Evolutionary conservation across 2,888 invertebrate genomes (phyloP), one percentile per base, ranked within the genome.

Genomic region (Horisme vitalbata): DNA sequence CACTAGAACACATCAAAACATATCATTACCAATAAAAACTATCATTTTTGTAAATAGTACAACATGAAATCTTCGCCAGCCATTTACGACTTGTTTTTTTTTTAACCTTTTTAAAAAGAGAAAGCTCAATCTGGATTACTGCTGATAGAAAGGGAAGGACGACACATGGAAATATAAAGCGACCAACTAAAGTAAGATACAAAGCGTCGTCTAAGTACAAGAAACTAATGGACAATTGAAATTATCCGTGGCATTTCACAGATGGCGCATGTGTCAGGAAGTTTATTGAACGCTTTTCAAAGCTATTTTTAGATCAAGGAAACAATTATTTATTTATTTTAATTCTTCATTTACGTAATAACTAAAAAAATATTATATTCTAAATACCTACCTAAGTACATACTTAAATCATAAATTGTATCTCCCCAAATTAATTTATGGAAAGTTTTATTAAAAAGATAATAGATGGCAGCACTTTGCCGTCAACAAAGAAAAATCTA

Each of bases 251-350:
- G 30, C 61, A 46, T 33, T 59, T 63, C 63, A 68, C 67, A 75
- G 75, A 74, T 76, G 75, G 86, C 86, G 86, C 86, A 83, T 83
- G 83, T 80, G 82, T 83, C 75, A 71, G 62, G 66, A 71, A 77
- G 68, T 82, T 79, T 87, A 84, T 84, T 83, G 85, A 87, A 79
- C 86, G 84, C 75, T 72, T 72, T 63, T n/a, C n/a, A n/a, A n/a
- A n/a, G 55, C 79, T 86, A 83, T 84, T 81, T 84, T 79, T 86
- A 82, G 82, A 50, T 23, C 21, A 14, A 11, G 11, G 1, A 13
- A 23, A 24, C 1, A 10, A 10, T 11, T 4, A 27, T 27, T 27
- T 27, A 11, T 27, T 1, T 7, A 23, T 7, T 23, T 23, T 1
- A 23, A 23, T 23, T 11, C 8, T 11, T 18, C 6, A n/a, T n/a